Percentiles rank a stretch among this genome's conserved stretches.
phyloP scores from a whole-genome alignment of 2,888 invertebrate genomes.

The Agonopterix alstromeriana region DNA sequence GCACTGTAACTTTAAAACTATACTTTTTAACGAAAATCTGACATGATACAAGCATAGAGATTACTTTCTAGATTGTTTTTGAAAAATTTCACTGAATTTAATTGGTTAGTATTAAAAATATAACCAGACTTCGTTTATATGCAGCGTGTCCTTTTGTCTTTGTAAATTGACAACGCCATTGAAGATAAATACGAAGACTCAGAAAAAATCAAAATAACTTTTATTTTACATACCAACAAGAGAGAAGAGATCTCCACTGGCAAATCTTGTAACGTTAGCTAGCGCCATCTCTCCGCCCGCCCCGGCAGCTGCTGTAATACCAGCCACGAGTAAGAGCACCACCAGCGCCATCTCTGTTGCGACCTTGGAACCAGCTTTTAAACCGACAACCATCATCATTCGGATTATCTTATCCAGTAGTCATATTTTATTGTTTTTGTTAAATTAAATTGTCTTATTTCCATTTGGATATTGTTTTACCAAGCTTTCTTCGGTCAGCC shows the following conservation, averaged over 20 bases:
- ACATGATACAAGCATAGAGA: too few relatives aligned
- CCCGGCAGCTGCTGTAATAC: constrained; percentile 24
- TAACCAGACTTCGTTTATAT: too few relatives aligned
- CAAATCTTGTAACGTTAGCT: constrained; percentile 74
- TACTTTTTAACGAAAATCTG: too few relatives aligned
- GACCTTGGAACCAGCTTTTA: constrained; percentile 10
- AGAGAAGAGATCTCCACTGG: constrained; percentile 78
- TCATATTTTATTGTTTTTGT: constrained; percentile 15
- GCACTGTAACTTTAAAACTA: too few relatives aligned
- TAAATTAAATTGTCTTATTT: background rate
- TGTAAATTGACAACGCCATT: too few relatives aligned
- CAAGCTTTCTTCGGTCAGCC: constrained; percentile 1
- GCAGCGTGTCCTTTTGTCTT: too few relatives aligned
- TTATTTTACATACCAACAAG: constrained; percentile 55
- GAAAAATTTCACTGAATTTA: too few relatives aligned
- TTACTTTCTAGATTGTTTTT: too few relatives aligned
- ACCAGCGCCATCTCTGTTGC: constrained; percentile 47
- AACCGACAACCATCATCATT: constrained; percentile 23
- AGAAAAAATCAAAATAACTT: too few relatives aligned
- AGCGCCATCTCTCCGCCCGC: constrained; percentile 53
- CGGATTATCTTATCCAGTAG: constrained; percentile 25
- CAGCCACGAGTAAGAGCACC: constrained; percentile 25
- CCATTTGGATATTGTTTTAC: background rate
- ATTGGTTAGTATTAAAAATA: too few relatives aligned
- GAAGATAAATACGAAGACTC: too few relatives aligned